Conservation (phyloP, 2,888 invertebrate genomes). For the Dioctria rufipes region DNA sequence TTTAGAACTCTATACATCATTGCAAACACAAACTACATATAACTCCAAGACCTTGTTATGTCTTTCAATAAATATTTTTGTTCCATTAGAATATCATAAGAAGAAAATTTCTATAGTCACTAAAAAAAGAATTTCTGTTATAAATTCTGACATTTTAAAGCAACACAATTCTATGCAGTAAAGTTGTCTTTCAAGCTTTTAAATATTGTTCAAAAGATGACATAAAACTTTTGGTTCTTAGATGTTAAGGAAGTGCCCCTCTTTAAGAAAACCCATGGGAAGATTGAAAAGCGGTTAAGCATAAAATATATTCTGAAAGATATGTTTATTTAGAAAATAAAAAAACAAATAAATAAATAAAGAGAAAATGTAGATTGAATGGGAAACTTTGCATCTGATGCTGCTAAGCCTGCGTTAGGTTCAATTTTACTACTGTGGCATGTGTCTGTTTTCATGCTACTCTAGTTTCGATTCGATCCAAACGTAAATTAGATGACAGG, state of each 20-base stretch:
- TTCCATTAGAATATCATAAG: background rate
- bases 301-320: conserved; percentile 38
- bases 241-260: conserved; percentile 2
- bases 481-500: too few relatives aligned
- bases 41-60: background rate
- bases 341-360: background rate
- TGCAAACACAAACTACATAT: too few relatives aligned
- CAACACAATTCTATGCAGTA: background rate
- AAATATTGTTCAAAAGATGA: conserved; percentile 21
- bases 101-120: background rate
- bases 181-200: conserved; percentile 2
- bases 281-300: conserved; percentile 27
- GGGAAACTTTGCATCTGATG: conserved; percentile 20
- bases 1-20: too few relatives aligned
- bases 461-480: background rate
- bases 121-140: background rate
- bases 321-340: conserved; percentile 30
- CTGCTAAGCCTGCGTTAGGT: background rate
- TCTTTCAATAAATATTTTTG: background rate
- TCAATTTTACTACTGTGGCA: background rate
- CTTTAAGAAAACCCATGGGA: background rate
- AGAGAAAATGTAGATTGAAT: conserved; percentile 34
- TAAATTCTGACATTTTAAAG: conserved; percentile 9
- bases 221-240: conserved; percentile 8
- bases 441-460: background rate